phyloP scores from a whole-genome alignment of 2,113 vertebrate species.

The Ptilonorhynchus violaceus region DNA sequence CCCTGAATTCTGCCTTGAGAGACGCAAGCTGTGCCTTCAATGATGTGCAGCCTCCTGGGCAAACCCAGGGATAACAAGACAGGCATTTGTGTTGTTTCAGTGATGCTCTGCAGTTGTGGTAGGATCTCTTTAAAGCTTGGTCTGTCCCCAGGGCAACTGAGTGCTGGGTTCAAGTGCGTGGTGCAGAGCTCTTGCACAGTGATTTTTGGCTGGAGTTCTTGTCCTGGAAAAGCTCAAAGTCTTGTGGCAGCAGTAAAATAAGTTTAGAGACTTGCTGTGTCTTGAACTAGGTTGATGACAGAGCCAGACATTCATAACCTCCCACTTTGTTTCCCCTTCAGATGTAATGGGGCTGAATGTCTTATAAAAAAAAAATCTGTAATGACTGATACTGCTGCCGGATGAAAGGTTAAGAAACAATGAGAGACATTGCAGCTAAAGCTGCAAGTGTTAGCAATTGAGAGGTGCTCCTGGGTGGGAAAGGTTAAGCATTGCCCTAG shows the following conservation, averaged over 20 bases:
- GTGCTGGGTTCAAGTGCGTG: background rate
- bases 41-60: background rate
- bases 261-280: background rate
- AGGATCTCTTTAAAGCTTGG: background rate
- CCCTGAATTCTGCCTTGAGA: background rate
- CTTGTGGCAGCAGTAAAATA: background rate
- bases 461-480: background rate
- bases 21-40: background rate
- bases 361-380: background rate
- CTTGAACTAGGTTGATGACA: background rate
- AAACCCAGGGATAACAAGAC: background rate
- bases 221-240: background rate
- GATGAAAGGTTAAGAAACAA: background rate
- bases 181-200: background rate
- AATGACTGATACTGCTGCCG: background rate
- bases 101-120: background rate
- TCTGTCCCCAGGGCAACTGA: background rate
- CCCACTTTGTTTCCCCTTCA: background rate
- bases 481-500: background rate
- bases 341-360: background rate
- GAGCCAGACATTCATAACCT: background rate
- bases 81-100: background rate
- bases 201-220: background rate
- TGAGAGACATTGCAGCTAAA: background rate
- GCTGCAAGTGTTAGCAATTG: background rate